Base-by-base conservation (phyloP, 1,140 invertebrate species). In the Drosophila pseudoananassae region DNA sequence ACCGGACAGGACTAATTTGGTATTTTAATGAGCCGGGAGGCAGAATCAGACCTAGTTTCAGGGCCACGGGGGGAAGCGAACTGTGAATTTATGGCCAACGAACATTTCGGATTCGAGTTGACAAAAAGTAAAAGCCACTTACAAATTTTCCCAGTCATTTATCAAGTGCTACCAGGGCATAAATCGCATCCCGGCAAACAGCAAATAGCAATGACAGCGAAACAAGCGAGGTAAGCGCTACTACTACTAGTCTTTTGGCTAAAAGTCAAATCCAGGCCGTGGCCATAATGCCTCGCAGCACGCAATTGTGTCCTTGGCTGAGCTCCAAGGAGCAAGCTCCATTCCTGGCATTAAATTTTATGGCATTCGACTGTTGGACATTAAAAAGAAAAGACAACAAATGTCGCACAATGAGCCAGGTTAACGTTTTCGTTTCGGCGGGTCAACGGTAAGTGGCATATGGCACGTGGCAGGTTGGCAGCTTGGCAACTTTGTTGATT, bases 361-460 rank as follows among this genome's bases (percentile, higher is more conserved):
- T 87, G 80, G 82, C 82, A 64, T 81, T 84, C 56, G 72, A 68
- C 80, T 73, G 80, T 69, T 69, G 60, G 77, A 81, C 82, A 70
- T 81, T 81, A 75, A 87, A 84, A 87, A 78, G 74, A 88, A 87
- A 82, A 66, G 78, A 87, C 73, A 71, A 70, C 68, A 77, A 74
- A 56, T 69, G 61, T 59, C 47, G n/a, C 57, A 23, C 63, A 57
- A 75, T 58, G 63, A 65, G 70, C 33, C 66, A 73, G 63, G 60
- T 52, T 69, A 81, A 72, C 60, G 49, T 83, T 55, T 52, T 29
- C 17, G 50, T 33, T 31, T 9, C 31, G 15, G 10, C 17, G 50
- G 73, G 68, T 78, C 80, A 82, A 23, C 36, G 65, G 29, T 55
- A 76, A 53, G 45, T 72, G 74, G 69, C 45, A 83, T 71, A 68